These are phyloP conservation scores for Leucophora obtusa DNA, from an alignment of 2,888 invertebrate genomes.

Conservation along the genomic window DNA sequence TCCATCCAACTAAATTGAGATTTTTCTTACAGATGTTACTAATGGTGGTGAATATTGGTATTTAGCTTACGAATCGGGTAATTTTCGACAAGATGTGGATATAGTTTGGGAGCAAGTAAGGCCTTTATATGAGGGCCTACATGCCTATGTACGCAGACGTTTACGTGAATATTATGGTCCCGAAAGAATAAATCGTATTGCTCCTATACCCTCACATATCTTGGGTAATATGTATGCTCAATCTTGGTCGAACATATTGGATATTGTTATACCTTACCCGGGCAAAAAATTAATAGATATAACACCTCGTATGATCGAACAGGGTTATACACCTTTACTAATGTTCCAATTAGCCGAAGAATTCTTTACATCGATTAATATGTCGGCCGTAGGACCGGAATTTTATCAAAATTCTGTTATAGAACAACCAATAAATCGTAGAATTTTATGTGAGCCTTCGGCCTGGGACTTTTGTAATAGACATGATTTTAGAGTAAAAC, in stretches of 20 bases:
- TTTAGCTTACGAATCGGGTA: conserved; percentile 88
- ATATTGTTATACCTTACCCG: conserved; percentile 90
- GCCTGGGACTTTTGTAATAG: conserved; percentile 97
- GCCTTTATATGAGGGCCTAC: conserved; percentile 91
- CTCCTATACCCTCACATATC: conserved; percentile 91
- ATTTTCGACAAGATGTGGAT: conserved; percentile 88
- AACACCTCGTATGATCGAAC: conserved; percentile 88
- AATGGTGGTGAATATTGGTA: conserved; percentile 94
- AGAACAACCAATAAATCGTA: conserved; percentile 87
- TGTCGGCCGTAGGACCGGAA: conserved; percentile 90
- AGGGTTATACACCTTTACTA: conserved; percentile 90
- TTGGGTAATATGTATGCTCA: conserved; percentile 95
- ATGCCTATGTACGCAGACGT: conserved; percentile 92
- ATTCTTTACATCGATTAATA: conserved; percentile 93
- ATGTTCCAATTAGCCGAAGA: conserved; percentile 94
- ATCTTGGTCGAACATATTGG: conserved; percentile 90
- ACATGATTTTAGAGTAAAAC: conserved; percentile 91
- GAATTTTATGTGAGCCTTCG: conserved; percentile 92
- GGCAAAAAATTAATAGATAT: conserved; percentile 91
- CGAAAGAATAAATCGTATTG: conserved; percentile 87
- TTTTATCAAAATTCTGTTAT: conserved; percentile 94
- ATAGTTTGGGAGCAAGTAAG: conserved; percentile 90
- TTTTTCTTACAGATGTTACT: conserved; percentile 84
- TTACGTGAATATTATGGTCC: conserved; percentile 91
- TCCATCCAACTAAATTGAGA: not conserved